phyloP scores from a whole-genome alignment of 2,113 vertebrate genomes.

The Zapus hudsonius region DNA sequence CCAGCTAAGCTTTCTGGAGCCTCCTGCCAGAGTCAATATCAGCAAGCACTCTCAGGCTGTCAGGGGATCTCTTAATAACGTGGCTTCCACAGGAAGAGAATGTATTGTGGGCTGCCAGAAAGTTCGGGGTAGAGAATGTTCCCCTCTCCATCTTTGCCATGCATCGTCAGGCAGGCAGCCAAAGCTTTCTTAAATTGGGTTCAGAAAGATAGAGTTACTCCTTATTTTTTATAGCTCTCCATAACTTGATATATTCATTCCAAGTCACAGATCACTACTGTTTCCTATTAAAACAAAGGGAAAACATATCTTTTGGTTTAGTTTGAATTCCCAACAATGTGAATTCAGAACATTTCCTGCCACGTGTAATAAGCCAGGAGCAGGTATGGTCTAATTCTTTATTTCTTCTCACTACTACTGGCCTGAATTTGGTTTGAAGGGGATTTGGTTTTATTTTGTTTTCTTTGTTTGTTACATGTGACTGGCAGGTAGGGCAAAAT shows the following conservation, averaged over 20 bases:
- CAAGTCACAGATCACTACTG: background rate
- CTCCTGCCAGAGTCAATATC: background rate
- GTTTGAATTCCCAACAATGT: background rate
- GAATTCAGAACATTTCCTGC: background rate
- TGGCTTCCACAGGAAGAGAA: background rate
- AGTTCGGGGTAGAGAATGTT: background rate
- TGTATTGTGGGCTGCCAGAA: background rate
- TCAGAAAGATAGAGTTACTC: constrained; percentile 14
- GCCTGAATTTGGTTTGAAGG: background rate
- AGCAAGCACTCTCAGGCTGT: background rate
- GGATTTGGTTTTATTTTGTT: background rate
- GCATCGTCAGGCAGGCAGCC: background rate
- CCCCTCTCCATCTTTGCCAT: constrained; percentile 9
- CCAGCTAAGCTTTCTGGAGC: background rate
- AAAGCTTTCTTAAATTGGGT: background rate
- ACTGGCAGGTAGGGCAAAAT: background rate
- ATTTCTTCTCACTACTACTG: background rate
- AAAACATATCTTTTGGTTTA: background rate
- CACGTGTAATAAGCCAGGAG: background rate
- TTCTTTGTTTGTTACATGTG: background rate
- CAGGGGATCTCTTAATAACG: background rate
- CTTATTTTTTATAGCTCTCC: constrained; percentile 42
- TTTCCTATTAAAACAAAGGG: constrained; percentile 22
- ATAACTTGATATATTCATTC: background rate
- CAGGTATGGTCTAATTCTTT: background rate